Conservation (phyloP, 2,888 invertebrate species). For the Leptopilina drosophilae region DNA sequence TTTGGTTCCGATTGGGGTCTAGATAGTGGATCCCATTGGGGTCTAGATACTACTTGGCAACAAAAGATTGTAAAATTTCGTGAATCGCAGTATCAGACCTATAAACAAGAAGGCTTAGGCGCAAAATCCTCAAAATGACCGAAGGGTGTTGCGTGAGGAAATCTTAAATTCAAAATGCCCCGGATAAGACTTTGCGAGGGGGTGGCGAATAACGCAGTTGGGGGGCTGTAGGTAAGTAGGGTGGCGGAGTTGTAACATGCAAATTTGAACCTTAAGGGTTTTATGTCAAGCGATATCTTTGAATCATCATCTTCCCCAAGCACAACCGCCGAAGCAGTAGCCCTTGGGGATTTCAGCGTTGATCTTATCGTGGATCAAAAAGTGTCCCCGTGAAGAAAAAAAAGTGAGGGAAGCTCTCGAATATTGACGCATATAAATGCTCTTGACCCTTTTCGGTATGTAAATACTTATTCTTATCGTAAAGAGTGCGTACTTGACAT, state of each 20-base stretch:
- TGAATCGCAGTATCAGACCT: constrained; percentile 63
- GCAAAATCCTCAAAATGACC: constrained; percentile 69
- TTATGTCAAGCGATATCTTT: constrained; percentile 76
- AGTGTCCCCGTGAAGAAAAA: constrained; percentile 62
- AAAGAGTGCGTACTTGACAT: not conserved
- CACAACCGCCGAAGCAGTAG: constrained; percentile 53
- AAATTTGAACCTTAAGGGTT: constrained; percentile 76
- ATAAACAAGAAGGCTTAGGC: constrained; percentile 72
- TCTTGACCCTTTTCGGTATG: constrained; percentile 51
- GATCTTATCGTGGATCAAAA: constrained; percentile 72
- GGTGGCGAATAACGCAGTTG: constrained; percentile 48
- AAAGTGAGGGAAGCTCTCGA: constrained; percentile 47
- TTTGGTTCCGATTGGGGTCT: too few species aligned
- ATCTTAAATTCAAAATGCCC: constrained; percentile 73
- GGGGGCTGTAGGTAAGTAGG: constrained; percentile 57
- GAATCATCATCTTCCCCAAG: constrained; percentile 73
- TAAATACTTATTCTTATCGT: not conserved
- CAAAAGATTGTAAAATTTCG: constrained; percentile 32
- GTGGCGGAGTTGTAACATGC: constrained; percentile 73
- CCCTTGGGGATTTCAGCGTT: constrained; percentile 63
- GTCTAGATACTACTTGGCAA: not conserved
- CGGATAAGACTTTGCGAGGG: constrained; percentile 66
- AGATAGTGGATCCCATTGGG: too few species aligned
- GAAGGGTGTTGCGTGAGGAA: constrained; percentile 64
- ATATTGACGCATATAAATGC: constrained; percentile 47